phyloP scores from a whole-genome alignment of 2,113 vertebrate genomes.

The Lota lota region DNA sequence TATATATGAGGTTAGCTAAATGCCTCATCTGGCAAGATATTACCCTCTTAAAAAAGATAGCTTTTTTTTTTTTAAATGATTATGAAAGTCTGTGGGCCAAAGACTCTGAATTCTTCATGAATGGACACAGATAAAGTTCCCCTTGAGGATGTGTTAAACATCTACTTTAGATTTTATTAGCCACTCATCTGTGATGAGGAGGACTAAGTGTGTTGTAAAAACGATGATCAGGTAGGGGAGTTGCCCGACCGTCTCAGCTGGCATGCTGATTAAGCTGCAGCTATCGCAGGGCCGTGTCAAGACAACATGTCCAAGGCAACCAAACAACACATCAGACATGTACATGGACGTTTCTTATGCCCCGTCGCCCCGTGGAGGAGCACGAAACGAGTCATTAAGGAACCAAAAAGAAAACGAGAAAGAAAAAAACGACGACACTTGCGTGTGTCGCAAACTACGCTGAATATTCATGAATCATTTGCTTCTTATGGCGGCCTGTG shows the following conservation, averaged over 20 bases:
- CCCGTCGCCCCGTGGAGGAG: too few species aligned
- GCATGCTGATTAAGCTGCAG: constrained; percentile 28
- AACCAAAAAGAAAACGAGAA: constrained; percentile 16
- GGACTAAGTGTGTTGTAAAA: constrained; percentile 22
- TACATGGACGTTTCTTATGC: too few species aligned
- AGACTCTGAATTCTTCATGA: too few species aligned
- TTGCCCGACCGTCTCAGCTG: constrained; percentile 13
- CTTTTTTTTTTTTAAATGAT: constrained; percentile 4
- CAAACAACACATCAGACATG: too few species aligned
- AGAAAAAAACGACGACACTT: constrained; percentile 23
- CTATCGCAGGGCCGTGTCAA: constrained; percentile 42
- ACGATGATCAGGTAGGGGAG: constrained; percentile 24
- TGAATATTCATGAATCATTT: too few species aligned
- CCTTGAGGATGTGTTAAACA: constrained; percentile 4
- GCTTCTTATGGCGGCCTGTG: too few species aligned
- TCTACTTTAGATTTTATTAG: constrained; percentile 21
- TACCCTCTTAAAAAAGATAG: constrained; percentile 22
- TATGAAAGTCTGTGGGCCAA: too few species aligned
- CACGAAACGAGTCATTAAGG: too few species aligned
- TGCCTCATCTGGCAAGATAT: too few species aligned
- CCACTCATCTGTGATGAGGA: constrained; percentile 14
- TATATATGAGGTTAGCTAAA: too few species aligned
- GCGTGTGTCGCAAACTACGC: too few species aligned
- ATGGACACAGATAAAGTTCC: constrained; percentile 1
- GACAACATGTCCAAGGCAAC: constrained; percentile 16